These are phyloP conservation scores for Parascotia fuliginaria DNA, from an alignment of 2,888 invertebrate genomes.

Conservation along the genomic window DNA sequence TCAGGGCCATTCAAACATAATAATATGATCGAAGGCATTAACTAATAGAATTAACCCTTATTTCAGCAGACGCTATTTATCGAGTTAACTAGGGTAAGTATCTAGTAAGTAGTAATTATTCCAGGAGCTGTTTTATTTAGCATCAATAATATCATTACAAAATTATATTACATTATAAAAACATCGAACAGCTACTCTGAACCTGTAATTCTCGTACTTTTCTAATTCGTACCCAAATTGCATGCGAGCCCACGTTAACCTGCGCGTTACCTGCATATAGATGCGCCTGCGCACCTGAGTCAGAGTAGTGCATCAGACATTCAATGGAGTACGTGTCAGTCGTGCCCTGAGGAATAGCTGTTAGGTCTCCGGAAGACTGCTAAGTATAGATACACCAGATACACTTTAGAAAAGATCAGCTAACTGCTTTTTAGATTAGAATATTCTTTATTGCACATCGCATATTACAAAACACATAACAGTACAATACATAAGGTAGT, in stretches of 20 bases:
- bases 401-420: constrained; percentile 6
- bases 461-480: no score
- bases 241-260: constrained; percentile 14
- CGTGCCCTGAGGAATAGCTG: constrained; percentile 13
- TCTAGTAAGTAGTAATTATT: no score
- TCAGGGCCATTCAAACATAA: no score
- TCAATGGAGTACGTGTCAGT: constrained; percentile 42
- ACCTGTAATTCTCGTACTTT: neutral
- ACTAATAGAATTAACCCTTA: no score
- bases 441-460: no score
- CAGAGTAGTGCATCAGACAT: constrained; percentile 49
- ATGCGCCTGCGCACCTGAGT: constrained; percentile 45
- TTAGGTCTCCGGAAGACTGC: constrained; percentile 42
- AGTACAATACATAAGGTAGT: no score
- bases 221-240: constrained; percentile 2
- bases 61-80: no score
- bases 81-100: no score
- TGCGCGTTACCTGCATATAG: constrained; percentile 28
- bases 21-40: no score
- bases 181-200: neutral
- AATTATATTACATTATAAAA: neutral
- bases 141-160: no score
- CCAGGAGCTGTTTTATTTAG: no score
- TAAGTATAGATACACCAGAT: constrained; percentile 32
- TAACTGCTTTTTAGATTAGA: no score